These are phyloP conservation scores for Chelmon rostratus DNA, from an alignment of 2,797 vertebrate genomes.

Conservation along the genomic window DNA sequence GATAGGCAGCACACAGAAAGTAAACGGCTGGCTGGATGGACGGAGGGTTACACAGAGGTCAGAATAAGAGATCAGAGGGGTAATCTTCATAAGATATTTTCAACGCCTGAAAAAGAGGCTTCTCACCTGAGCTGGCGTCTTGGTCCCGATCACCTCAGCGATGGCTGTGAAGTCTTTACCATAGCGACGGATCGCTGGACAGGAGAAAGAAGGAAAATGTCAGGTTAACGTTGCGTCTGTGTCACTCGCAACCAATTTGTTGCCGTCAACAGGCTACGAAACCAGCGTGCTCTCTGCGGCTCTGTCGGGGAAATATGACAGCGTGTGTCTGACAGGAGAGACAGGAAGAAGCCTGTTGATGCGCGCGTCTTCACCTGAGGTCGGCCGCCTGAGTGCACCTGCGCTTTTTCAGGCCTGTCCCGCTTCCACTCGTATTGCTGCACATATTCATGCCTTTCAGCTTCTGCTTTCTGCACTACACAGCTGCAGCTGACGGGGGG, in stretches of 20 bases:
- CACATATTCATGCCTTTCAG: background rate
- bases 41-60: constrained; percentile 20
- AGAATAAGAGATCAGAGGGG: background rate
- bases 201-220: background rate
- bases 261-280: background rate
- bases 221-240: background rate
- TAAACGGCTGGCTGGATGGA: background rate
- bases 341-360: constrained; percentile 11
- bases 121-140: constrained; percentile 92
- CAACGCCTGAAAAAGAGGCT: constrained; percentile 69
- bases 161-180: constrained; percentile 93
- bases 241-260: background rate
- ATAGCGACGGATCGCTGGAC: constrained; percentile 90
- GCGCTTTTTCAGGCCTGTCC: constrained; percentile 41
- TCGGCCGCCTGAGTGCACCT: constrained; percentile 43
- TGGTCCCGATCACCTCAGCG: constrained; percentile 93
- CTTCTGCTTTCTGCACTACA: background rate
- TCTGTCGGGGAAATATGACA: background rate
- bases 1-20: constrained; percentile 24
- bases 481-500: constrained; percentile 18
- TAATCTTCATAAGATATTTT: background rate
- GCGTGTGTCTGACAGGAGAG: background rate
- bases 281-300: background rate
- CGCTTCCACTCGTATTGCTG: background rate
- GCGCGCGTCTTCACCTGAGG: constrained; percentile 31